phyloP scores from a whole-genome alignment of 2,113 vertebrate genomes.

The Pagrus major region DNA sequence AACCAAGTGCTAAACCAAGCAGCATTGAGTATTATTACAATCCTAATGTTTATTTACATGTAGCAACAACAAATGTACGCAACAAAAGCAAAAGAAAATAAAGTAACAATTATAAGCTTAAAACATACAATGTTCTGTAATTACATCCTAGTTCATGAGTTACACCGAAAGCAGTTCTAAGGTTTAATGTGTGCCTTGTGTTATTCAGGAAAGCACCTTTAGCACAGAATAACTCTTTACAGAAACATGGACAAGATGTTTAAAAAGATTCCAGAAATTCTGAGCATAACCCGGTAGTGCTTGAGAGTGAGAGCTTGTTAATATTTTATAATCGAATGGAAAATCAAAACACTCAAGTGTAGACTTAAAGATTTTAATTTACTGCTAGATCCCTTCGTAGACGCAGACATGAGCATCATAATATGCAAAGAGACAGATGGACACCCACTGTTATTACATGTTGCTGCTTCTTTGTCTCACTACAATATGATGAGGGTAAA shows the following conservation, averaged over 20 bases:
- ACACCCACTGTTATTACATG: not conserved
- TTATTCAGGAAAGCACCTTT: not conserved
- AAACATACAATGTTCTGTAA: not conserved
- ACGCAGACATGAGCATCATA: not conserved
- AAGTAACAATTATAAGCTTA: not conserved
- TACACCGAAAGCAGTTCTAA: not conserved
- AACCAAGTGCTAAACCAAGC: conserved; percentile 23
- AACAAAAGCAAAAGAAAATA: not conserved
- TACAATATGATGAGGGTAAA: not conserved
- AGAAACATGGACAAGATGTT: not conserved
- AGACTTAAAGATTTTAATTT: not conserved
- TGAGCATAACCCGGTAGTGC: not conserved
- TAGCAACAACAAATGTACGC: not conserved
- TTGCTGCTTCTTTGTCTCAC: not conserved
- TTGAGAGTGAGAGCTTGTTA: not conserved
- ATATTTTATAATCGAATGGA: not conserved
- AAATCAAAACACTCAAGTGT: not conserved
- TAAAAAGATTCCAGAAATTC: not conserved
- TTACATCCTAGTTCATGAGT: not conserved
- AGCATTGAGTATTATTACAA: not conserved
- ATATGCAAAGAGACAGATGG: not conserved
- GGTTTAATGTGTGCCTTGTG: not conserved
- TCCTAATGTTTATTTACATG: conserved; percentile 25
- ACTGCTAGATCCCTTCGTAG: not conserved
- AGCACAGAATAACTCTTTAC: not conserved